A percentile compares a stretch with the other conserved stretches of the same genome.
These are phyloP conservation scores for Lerista edwardsae DNA, from an alignment of 2,797 vertebrate genomes.

Conservation along the genomic window DNA sequence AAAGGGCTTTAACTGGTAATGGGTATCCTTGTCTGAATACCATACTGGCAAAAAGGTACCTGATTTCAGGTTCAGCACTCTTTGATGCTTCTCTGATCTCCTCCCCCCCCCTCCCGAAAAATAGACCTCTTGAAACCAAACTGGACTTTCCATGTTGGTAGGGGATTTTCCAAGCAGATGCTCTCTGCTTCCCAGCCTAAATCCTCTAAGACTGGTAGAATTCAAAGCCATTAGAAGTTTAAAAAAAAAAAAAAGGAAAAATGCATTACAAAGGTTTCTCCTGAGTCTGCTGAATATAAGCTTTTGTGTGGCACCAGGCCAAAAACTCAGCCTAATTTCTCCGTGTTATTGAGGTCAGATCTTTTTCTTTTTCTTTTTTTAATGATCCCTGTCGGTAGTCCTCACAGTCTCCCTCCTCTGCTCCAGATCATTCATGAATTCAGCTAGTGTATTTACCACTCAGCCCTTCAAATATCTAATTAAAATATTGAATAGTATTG, in stretches of 20 bases:
- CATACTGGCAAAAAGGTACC: neutral
- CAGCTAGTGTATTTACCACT: slow-evolving; percentile 35
- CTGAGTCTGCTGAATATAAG: slow-evolving; percentile 7
- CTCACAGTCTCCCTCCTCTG: slow-evolving; percentile 30
- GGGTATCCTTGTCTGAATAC: neutral
- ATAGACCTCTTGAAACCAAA: neutral
- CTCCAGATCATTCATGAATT: slow-evolving; percentile 38
- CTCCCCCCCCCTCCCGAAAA: neutral
- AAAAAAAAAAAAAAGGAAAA: neutral
- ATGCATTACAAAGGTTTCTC: neutral
- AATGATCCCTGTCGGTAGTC: slow-evolving; percentile 22
- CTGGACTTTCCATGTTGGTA: neutral
- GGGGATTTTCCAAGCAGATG: slow-evolving; percentile 26
- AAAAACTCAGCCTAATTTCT: slow-evolving; percentile 17
- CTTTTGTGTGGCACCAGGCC: slow-evolving; percentile 30
- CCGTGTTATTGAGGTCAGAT: slow-evolving; percentile 26
- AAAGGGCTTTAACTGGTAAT: neutral
- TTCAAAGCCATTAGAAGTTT: slow-evolving; percentile 8
- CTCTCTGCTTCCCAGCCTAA: slow-evolving; percentile 7
- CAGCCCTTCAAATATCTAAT: slow-evolving; percentile 44
- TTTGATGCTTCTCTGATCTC: neutral
- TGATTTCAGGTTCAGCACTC: neutral
- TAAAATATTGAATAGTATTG: slow-evolving; percentile 42
- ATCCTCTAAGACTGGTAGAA: slow-evolving; percentile 12
- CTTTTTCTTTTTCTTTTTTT: slow-evolving; percentile 13